Percentiles rank a stretch among this genome's conserved stretches.
Evolutionary conservation across 2,888 invertebrate species (phyloP).

Genomic region (Drosophila longiperda): DNA sequence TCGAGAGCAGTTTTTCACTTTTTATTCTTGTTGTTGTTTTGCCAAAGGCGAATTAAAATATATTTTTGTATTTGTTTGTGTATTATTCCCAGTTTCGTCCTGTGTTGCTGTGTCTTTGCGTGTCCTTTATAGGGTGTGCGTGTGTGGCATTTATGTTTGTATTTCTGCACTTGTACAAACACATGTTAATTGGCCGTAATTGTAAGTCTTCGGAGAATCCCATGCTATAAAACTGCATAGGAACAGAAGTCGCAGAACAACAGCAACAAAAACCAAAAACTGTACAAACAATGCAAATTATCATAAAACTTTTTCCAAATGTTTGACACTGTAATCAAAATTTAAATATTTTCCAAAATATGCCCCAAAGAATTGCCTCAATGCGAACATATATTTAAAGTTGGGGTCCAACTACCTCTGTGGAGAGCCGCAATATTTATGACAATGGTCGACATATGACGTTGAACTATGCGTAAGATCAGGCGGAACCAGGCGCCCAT

Average conservation of each 20-base stretch:
- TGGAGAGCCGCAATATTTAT: conserved; percentile 64
- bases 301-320: conserved; percentile 67
- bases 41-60: conserved; percentile 67
- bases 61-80: conserved; percentile 74
- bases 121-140: not conserved
- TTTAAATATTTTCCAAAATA: conserved; percentile 54
- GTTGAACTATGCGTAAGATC: conserved; percentile 77
- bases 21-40: conserved; percentile 23
- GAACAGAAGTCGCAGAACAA: conserved; percentile 44
- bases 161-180: conserved; percentile 78
- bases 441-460: conserved; percentile 73
- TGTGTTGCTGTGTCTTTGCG: conserved; percentile 4
- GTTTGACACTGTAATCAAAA: conserved; percentile 74
- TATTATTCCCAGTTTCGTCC: conserved; percentile 35
- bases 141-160: conserved; percentile 67
- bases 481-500: conserved; percentile 6
- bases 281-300: conserved; percentile 58
- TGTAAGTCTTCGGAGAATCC: conserved; percentile 65
- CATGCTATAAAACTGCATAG: conserved; percentile 57
- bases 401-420: conserved; percentile 18
- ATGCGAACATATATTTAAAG: conserved; percentile 4
- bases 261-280: conserved; percentile 33
- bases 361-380: conserved; percentile 20
- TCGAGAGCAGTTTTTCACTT: not conserved
- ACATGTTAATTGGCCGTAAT: conserved; percentile 82